A percentile compares a stretch with the other conserved stretches of the same genome.
Conservation (phyloP, 1,140 invertebrate species). For the Patella vulgata region DNA sequence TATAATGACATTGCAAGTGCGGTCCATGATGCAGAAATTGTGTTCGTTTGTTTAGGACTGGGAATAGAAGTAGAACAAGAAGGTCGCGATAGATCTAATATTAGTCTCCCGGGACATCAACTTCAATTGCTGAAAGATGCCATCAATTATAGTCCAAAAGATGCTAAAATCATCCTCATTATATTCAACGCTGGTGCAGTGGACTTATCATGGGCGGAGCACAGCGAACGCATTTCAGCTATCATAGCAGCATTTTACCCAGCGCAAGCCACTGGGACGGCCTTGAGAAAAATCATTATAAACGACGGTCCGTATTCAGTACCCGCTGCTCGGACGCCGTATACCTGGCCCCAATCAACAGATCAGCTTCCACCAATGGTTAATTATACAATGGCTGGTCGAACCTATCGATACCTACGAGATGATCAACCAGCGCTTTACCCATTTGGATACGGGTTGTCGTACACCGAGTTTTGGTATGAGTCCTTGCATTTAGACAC, state of each 20-base stretch:
- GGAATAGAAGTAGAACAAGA: constrained; percentile 29
- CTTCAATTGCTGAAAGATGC: constrained; percentile 24
- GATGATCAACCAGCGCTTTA: constrained; percentile 12
- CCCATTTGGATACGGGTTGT: constrained; percentile 56
- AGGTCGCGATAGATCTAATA: constrained; percentile 23
- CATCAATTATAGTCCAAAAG: not conserved
- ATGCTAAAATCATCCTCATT: constrained; percentile 42
- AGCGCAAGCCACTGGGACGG: constrained; percentile 55
- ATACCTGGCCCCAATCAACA: constrained; percentile 48
- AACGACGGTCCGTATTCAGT: constrained; percentile 32
- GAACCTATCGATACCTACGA: no score
- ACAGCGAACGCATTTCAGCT: constrained; percentile 28
- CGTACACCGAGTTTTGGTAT: constrained; percentile 48
- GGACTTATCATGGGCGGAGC: constrained; percentile 44
- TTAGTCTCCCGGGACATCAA: constrained; percentile 33
- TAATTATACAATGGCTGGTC: no score
- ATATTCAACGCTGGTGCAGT: constrained; percentile 57
- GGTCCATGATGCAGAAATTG: constrained; percentile 46
- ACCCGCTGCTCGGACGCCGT: constrained; percentile 55
- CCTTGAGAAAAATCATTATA: constrained; percentile 41
- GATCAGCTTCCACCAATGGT: constrained; percentile 6
- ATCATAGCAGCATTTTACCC: constrained; percentile 60
- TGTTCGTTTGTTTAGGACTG: constrained; percentile 64
- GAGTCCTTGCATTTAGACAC: constrained; percentile 6
- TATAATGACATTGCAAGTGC: constrained; percentile 34